Conservation (phyloP, 2,113 vertebrate species). For the Triplophysa dalaica region DNA sequence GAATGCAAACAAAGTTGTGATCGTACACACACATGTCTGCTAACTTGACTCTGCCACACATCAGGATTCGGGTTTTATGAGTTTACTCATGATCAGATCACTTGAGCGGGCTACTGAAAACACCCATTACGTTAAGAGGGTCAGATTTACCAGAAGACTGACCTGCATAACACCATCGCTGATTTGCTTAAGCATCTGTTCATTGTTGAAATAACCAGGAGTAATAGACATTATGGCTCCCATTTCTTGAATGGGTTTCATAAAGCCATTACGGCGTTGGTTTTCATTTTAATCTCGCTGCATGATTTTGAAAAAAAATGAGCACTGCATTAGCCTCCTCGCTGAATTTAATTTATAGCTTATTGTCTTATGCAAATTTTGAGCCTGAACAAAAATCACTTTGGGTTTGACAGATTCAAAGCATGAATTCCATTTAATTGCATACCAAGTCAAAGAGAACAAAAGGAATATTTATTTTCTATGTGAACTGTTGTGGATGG, state of each 20-base stretch:
- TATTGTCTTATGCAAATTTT: no score
- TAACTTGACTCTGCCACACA: not conserved
- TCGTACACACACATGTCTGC: not conserved
- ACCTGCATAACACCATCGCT: no score
- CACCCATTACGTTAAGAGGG: constrained; percentile 11
- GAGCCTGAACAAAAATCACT: no score
- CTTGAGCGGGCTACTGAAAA: not conserved
- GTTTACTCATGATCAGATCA: not conserved
- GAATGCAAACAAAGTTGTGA: not conserved
- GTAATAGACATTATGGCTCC: not conserved
- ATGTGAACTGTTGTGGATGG: not conserved
- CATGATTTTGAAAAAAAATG: not conserved
- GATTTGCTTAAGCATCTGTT: constrained; percentile 4
- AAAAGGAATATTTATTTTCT: no score
- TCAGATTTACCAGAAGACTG: constrained; percentile 7
- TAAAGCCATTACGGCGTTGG: not conserved
- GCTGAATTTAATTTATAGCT: no score
- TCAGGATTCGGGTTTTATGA: not conserved
- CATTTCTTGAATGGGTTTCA: not conserved
- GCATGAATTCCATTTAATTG: no score
- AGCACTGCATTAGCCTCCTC: no score
- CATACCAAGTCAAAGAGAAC: no score
- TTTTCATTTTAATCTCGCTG: not conserved
- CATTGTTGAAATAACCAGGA: not conserved
- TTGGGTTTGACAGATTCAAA: no score